Evolutionary conservation across 1,140 invertebrate species (phyloP).

Genomic region (Bradynema listronoti): DNA sequence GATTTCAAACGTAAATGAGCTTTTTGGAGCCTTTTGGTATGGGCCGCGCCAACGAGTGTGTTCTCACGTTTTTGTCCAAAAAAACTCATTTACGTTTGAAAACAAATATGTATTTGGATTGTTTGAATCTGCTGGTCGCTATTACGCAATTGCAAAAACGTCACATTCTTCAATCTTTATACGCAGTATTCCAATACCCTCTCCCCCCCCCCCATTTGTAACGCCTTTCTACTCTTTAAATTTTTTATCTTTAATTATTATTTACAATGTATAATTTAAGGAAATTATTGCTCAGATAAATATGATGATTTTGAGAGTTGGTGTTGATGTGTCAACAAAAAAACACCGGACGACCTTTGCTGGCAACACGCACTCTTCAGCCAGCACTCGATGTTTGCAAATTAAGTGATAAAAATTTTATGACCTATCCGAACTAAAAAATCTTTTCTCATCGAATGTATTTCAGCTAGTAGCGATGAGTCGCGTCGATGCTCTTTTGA

Average conservation of each 20-base stretch:
- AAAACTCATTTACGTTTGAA: background rate
- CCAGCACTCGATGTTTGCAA: conserved; percentile 15
- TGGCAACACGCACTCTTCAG: conserved; percentile 30
- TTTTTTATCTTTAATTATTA: background rate
- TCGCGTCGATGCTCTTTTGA: conserved; percentile 31
- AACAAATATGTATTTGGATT: conserved; percentile 29
- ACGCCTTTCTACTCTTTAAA: background rate
- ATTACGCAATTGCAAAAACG: conserved; percentile 16
- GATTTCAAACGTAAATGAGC: no score
- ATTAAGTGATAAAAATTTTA: background rate
- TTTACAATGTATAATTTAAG: conserved; percentile 19
- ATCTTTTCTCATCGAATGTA: background rate
- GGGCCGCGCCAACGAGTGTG: no score
- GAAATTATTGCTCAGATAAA: conserved; percentile 29
- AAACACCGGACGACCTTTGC: conserved; percentile 34
- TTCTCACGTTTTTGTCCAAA: background rate
- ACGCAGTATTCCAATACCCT: conserved; percentile 31
- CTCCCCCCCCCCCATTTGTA: conserved; percentile 21
- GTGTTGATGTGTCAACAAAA: conserved; percentile 42
- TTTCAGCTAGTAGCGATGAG: background rate
- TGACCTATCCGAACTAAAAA: background rate
- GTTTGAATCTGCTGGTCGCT: conserved; percentile 27
- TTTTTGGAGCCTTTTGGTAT: no score
- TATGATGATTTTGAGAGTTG: conserved; percentile 34
- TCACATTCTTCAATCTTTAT: conserved; percentile 14